These are phyloP conservation scores for Epinotia ramella DNA, from an alignment of 2,888 invertebrate species.

Conservation along the genomic window DNA sequence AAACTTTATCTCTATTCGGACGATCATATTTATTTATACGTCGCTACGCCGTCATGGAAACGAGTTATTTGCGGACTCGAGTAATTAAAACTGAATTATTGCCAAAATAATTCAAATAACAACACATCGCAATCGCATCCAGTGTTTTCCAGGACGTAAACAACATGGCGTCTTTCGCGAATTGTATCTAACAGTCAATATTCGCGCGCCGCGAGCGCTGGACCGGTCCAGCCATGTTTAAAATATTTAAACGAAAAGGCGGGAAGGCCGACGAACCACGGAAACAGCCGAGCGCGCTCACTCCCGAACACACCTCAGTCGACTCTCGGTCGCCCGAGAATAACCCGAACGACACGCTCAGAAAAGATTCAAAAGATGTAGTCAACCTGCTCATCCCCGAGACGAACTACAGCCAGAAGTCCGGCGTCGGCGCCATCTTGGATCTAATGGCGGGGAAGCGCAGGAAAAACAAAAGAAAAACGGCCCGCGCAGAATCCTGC, in stretches of 20 bases:
- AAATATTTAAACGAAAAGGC: slow-evolving; percentile 80
- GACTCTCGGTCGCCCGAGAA: slow-evolving; percentile 69
- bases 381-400: slow-evolving; percentile 76
- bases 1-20: no score
- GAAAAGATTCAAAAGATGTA: slow-evolving; percentile 83
- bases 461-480: slow-evolving; percentile 67
- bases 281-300: slow-evolving; percentile 59
- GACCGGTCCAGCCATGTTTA: slow-evolving; percentile 75
- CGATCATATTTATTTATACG: background rate
- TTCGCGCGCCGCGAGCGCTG: slow-evolving; percentile 58
- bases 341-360: slow-evolving; percentile 63
- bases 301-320: slow-evolving; percentile 61
- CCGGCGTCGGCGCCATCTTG: slow-evolving; percentile 74
- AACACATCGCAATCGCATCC: slow-evolving; percentile 48
- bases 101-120: slow-evolving; percentile 33
- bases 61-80: background rate
- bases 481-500: slow-evolving; percentile 64
- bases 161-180: slow-evolving; percentile 39
- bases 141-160: slow-evolving; percentile 40
- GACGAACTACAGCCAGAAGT: slow-evolving; percentile 74
- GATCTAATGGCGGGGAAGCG: slow-evolving; percentile 80
- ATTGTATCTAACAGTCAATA: slow-evolving; percentile 60
- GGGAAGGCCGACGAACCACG: slow-evolving; percentile 75
- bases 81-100: slow-evolving; percentile 22
- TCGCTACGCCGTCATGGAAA: slow-evolving; percentile 14